Base-by-base conservation (phyloP, 2,797 vertebrate species). In the Crenuchus spilurus region DNA sequence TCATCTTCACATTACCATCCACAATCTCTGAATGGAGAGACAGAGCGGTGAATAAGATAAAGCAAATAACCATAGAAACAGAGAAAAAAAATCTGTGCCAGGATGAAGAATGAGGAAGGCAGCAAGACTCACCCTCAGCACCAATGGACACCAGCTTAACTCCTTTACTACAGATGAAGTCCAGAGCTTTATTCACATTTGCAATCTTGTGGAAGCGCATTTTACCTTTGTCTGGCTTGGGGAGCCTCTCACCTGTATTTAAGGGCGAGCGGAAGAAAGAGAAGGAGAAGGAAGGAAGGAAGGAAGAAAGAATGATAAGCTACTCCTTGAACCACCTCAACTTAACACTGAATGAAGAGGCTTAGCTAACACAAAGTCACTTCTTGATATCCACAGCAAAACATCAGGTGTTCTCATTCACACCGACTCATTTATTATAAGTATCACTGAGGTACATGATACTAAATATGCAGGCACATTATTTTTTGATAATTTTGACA, bases 141-240 rank as follows among this genome's bases (percentile, higher is more conserved):
- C 95, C 95, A 0, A 96, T 96, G 72, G 95, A 96, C 73, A 96
- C 94, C 86, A 97, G 88, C 71, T 95, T 96, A 37, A 97, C 95
- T 16, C 95, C 94, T 80, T 97, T 97, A 92, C 95, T 96, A 88
- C 93, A 90, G 78, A 97, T 96, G 82, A 92, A 97, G 82, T 96
- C 95, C 84, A 97, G 89, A 41, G 95, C 95, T 87, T 97, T 96
- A 72, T 96, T 96, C 82, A 96, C 94, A 26, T 96, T 97, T 87
- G 95, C 95, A 0, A 97, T 96, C 87, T 95, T 96, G 87, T 96
- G 95, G 88, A 96, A 95, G 84, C 95, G 95, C 95, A 96, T 96
- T 88, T 96, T 96, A 84, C 95, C 95, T 86, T 95, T 96, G 88
- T 96, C 95, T 1, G 95, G 95, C 84, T 94, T 95, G 76, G 94